Evolutionary conservation across 2,113 vertebrate species (phyloP), one percentile per base, ranked within the genome.

Genomic region (Plectropomus leopardus): DNA sequence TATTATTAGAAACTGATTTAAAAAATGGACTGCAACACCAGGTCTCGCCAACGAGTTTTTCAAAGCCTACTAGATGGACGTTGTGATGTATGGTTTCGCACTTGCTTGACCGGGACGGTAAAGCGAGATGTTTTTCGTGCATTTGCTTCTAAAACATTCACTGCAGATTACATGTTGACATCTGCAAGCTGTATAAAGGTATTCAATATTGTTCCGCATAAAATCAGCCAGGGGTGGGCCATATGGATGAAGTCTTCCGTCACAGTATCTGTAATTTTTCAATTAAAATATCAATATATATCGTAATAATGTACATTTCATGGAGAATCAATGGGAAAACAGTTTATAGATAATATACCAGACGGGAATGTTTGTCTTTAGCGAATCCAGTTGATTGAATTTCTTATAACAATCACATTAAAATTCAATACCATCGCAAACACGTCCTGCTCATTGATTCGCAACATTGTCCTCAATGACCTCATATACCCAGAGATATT

Each of bases 361-460:
- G 63, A n/a, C 28, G 26, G 7, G 23, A 26, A 17, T 15, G n/a
- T 42, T n/a, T 17, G n/a, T 26, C 42, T 26, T 17, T 2, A 28
- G 44, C 23, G 28, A 19, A 53, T 53, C 19, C 8, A 34, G 54
- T 42, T 0, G 44, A 60, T 50, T 8, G 32, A 50, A 51, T 23
- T 5, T 17, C 5, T 7, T 26, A 42, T 14, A 42, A 51, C 32
- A 34, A 50, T 16, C 28, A 8, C 11, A 32, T 50, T 15, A 13
- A 19, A 47, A 21, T 30, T 4, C 16, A 47, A 65, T 16, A 30
- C 24, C 0, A 8, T 68, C 45, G 42, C n/a, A 24, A 58, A 58
- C n/a, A 9, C 40, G 15, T 32, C 8, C 64, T 3, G 16, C 58
- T 79, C 16, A 57, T 23, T 72, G 23, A 53, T 73, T 58, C 59